Evolutionary conservation across 2,888 invertebrate species (phyloP).

Genomic region (Ophioninae sp.): DNA sequence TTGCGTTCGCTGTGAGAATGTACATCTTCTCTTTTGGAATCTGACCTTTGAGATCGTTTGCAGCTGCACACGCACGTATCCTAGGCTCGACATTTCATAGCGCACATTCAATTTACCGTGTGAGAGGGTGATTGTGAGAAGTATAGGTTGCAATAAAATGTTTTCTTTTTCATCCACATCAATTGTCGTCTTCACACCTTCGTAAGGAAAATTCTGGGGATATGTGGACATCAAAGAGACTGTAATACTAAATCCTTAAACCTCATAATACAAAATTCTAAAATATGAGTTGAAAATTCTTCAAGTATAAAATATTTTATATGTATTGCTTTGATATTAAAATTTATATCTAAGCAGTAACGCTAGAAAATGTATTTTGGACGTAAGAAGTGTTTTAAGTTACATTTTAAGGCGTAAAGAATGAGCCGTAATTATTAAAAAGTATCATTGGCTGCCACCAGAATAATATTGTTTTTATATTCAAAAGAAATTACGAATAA

Average conservation of each 20-base stretch:
- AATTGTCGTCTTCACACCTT: not conserved
- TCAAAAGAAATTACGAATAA: too few relatives aligned
- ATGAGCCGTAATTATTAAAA: too few relatives aligned
- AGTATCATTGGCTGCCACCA: too few relatives aligned
- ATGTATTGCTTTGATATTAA: too few relatives aligned
- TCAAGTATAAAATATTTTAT: too few relatives aligned
- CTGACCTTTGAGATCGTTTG: slow-evolving; percentile 5
- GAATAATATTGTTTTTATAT: too few relatives aligned
- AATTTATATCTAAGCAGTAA: too few relatives aligned
- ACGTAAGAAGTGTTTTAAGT: too few relatives aligned
- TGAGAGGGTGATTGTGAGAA: not conserved
- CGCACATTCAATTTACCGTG: slow-evolving; percentile 8
- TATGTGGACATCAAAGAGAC: not conserved
- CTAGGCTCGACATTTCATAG: slow-evolving; percentile 3
- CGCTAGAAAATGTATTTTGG: too few relatives aligned
- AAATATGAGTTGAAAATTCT: not conserved
- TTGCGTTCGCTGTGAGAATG: not conserved
- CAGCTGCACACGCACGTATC: not conserved
- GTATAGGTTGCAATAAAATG: not conserved
- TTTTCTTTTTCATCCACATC: not conserved
- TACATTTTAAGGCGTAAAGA: too few relatives aligned
- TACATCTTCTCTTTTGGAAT: not conserved
- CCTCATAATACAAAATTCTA: too few relatives aligned
- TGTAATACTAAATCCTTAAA: not conserved
- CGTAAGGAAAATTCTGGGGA: not conserved